These are phyloP conservation scores for Paradoxurus hermaphroditus DNA, from an alignment of 2,113 vertebrate species.

Conservation along the genomic window DNA sequence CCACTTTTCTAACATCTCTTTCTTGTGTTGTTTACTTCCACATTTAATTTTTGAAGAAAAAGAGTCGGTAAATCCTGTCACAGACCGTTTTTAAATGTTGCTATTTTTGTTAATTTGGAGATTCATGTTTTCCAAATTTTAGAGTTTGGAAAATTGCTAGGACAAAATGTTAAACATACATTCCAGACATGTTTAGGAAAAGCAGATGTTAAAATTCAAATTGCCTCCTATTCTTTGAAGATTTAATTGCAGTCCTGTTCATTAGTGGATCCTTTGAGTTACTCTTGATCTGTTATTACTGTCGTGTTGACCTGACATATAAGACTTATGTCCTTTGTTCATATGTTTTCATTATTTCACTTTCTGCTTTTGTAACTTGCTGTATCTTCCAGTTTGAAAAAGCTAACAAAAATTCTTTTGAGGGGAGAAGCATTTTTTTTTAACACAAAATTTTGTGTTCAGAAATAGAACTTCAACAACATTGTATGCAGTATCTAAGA, in stretches of 20 bases:
- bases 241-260: slow-evolving; percentile 23
- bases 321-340: slow-evolving; percentile 54
- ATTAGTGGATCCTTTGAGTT: slow-evolving; percentile 45
- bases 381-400: slow-evolving; percentile 28
- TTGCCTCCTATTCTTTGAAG: slow-evolving; percentile 34
- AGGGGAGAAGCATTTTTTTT: slow-evolving; percentile 4
- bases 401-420: not conserved
- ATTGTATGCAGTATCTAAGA: slow-evolving; percentile 4
- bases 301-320: slow-evolving; percentile 23
- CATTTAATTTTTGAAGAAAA: slow-evolving; percentile 21
- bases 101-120: slow-evolving; percentile 24
- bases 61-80: slow-evolving; percentile 24
- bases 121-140: slow-evolving; percentile 26
- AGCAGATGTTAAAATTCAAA: slow-evolving; percentile 39
- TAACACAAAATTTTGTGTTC: slow-evolving; percentile 12
- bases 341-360: slow-evolving; percentile 43
- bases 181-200: slow-evolving; percentile 20
- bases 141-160: slow-evolving; percentile 50
- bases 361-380: slow-evolving; percentile 53
- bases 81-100: not conserved
- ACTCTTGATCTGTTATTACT: slow-evolving; percentile 20
- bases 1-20: not conserved
- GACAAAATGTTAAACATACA: slow-evolving; percentile 12
- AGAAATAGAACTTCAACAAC: not conserved
- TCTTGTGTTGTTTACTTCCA: slow-evolving; percentile 31